Base-by-base conservation (phyloP, 2,888 invertebrate genomes). In the Apomyelois bistriatella region DNA sequence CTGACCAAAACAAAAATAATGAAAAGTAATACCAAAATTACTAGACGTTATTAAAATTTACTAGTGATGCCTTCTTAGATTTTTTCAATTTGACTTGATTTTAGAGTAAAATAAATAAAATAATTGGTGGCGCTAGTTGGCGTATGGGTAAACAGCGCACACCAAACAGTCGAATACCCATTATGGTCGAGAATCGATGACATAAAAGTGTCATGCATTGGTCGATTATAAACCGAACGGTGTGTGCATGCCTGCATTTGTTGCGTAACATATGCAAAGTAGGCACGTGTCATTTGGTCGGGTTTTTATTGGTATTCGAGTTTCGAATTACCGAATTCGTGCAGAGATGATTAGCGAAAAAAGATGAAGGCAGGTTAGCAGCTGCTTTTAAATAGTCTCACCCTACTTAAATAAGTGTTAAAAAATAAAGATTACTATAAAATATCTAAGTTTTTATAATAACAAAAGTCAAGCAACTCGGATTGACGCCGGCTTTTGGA, bases 171-270 rank as follows among this genome's bases (percentile, higher is more conserved):
- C 46, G 46, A 13, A 32, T 16, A 15, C 1, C 4, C 13, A 35
- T 32, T 35, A 46, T 15, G 46, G 9, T 32, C 35, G 15, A 46
- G 35, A 46, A 59, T 62, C 66, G 84, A 82, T 82, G 80, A 78
- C 82, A 76, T 81, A 82, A 79, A 83, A 83, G 76, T 82, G 80
- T 71, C 70, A 56, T 61, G 61, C 61, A 58, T 62, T 58, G 64
- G 62, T 62, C 68, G 68, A 69, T 68, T 69, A 68, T 67, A 66
- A 65, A 60, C 66, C 70, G 65, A 58, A 64, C 64, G 59, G 54
- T 66, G 68, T 67, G 64, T 59, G 53, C 55, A 55, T 56, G 53
- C 53, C 56, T 52, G 63, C 57, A 56, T 62, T 68, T 61, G 62
- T 69, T 70, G 61, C 63, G 58, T 61, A 65, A 66, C 72, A 72